A percentile compares a stretch with the other conserved stretches of the same genome.
Conservation (phyloP, 1,140 invertebrate species). For the Lerema accius region DNA sequence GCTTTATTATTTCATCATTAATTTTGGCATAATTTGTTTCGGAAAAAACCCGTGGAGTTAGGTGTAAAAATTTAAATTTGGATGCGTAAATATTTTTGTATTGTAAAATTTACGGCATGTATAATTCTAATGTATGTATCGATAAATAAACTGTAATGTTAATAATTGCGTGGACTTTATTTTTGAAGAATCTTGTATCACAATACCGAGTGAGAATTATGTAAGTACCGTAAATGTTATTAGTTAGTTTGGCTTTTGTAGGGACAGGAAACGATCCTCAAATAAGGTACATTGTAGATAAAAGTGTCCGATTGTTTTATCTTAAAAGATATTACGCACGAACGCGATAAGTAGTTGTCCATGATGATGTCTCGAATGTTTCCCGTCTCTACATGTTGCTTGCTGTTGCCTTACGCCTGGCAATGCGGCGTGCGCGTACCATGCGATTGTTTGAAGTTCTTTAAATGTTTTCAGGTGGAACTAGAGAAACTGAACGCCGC, state of each 20-base stretch:
- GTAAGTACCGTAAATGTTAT: conserved; percentile 63
- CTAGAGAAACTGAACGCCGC: conserved; percentile 97
- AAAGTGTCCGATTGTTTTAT: conserved; percentile 45
- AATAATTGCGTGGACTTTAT: conserved; percentile 54
- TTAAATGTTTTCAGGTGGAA: conserved; percentile 89
- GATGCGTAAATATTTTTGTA: conserved; percentile 74
- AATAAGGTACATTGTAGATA: conserved; percentile 62
- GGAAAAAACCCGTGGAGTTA: conserved; percentile 31
- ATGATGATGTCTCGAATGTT: conserved; percentile 65
- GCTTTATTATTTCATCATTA: conserved; percentile 5
- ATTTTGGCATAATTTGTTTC: conserved; percentile 22
- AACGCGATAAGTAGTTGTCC: conserved; percentile 37
- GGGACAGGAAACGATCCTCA: conserved; percentile 75
- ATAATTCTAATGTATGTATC: conserved; percentile 68
- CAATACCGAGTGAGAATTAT: conserved; percentile 40
- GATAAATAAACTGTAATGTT: conserved; percentile 76
- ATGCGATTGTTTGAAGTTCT: conserved; percentile 72
- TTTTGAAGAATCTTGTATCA: conserved; percentile 35
- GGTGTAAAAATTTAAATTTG: conserved; percentile 45
- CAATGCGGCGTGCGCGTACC: conserved; percentile 57
- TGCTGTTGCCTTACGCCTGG: conserved; percentile 69
- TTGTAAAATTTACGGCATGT: conserved; percentile 74
- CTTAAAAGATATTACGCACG: conserved; percentile 40
- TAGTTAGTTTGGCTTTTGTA: conserved; percentile 59
- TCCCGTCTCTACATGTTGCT: conserved; percentile 79